Base-by-base conservation (phyloP, 1,140 invertebrate genomes). In the Caenorhabditis brenneri region DNA sequence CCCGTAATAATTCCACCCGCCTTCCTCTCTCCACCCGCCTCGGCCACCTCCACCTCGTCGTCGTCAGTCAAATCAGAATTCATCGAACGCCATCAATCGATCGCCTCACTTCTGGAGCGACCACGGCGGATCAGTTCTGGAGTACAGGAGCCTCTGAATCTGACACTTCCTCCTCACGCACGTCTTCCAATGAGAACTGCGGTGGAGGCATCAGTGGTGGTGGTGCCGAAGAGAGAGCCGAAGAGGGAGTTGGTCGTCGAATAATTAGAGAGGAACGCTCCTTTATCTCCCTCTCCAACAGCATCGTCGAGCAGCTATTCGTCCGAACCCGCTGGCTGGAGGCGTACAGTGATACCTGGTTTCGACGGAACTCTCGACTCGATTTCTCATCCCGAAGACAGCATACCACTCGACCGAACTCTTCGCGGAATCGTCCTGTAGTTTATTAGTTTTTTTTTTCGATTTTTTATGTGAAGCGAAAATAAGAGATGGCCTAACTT, bases 351-450 rank as follows among this genome's bases (percentile, higher is more conserved):
- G 33, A 42, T 1, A 36, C 65, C 36, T 74, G 65, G 9, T 74
- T 74, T 46, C 65, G 33, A 12, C 65, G 33, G 65, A 74, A 74
- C 22, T 74, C 65, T 7, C 65, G 65, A n/a, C 36, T 46, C n/a
- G 65, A 74, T 46, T 65, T 69, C 27, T 39, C 60, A 22, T 24
- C 27, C 53, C 58, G 60, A 48, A 46, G 29, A 65, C 83, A 84
- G 39, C 74, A 84, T 33, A 84, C 78, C 5, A 84, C 53, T 65
- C 83, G 83, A 19, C 69, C 83, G 65, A 80, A 84, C n/a, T 78
- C 74, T 58, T 55, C 42, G 3, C 83, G 48, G 42, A 84, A 84
- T 33, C 55, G 42, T 27, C 83, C 83, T 84, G 15, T 80, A 7
- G 48, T 42, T n/a, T n/a, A 4, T 36, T 12, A 3, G 15, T 74